Conservation (phyloP, 2,797 vertebrate genomes). For the Nannoperca australis region DNA sequence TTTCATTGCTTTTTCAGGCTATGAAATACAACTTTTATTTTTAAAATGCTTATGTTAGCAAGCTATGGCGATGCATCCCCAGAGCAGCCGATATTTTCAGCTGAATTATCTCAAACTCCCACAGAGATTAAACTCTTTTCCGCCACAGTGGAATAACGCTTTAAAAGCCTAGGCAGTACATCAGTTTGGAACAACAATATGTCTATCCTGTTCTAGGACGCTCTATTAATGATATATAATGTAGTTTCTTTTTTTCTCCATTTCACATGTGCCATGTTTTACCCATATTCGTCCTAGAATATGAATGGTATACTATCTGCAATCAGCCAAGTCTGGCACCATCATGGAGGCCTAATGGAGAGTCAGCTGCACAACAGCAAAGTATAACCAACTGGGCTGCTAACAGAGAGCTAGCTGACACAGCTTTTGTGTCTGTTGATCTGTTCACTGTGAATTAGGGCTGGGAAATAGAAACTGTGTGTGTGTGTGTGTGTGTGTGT, state of each 20-base stretch:
- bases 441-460: too few species aligned
- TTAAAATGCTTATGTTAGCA: too few species aligned
- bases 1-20: neutral
- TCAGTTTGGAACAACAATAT: constrained; percentile 30
- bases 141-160: constrained; percentile 34
- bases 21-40: neutral
- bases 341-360: neutral
- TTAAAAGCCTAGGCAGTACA: constrained; percentile 60
- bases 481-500: too few species aligned
- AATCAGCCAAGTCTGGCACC: neutral
- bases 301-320: neutral
- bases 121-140: constrained; percentile 3
- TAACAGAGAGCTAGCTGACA: constrained; percentile 5
- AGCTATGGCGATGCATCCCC: neutral
- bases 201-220: constrained; percentile 8
- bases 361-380: neutral
- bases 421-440: neutral
- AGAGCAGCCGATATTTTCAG: constrained; percentile 9
- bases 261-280: constrained; percentile 28
- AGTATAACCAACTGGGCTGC: neutral
- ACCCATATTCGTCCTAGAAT: constrained; percentile 21
- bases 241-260: neutral
- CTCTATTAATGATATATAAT: constrained; percentile 1
- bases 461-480: neutral
- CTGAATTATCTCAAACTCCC: constrained; percentile 2